These are phyloP conservation scores for Sebastes schlegelii DNA, from an alignment of 2,113 vertebrate genomes.

Conservation along the genomic window DNA sequence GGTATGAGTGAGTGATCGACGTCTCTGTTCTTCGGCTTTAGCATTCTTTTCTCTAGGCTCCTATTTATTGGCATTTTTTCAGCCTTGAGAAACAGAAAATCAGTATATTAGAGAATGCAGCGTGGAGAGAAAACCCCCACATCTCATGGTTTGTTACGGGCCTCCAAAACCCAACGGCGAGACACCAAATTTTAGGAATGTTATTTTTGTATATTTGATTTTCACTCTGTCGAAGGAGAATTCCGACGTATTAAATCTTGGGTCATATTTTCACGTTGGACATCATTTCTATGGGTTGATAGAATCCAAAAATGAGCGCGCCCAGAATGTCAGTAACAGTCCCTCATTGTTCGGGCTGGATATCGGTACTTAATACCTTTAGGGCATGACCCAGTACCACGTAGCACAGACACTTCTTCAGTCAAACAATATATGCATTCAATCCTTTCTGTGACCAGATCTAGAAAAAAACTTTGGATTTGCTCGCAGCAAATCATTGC, in stretches of 20 bases:
- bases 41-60: constrained; percentile 64
- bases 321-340: neutral
- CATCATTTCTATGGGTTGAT: neutral
- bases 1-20: constrained; percentile 73
- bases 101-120: constrained; percentile 31
- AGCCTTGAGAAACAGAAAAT: constrained; percentile 52
- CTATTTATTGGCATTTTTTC: constrained; percentile 65
- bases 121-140: neutral
- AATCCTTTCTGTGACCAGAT: neutral
- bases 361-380: neutral
- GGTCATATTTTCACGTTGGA: neutral
- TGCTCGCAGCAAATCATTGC: too few relatives aligned
- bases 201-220: neutral
- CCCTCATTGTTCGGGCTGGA: neutral
- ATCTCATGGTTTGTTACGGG: neutral
- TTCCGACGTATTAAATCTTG: neutral
- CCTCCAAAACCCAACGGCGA: neutral
- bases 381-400: neutral
- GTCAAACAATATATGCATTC: too few relatives aligned
- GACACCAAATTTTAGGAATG: neutral
- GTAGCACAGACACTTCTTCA: too few relatives aligned
- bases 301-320: neutral
- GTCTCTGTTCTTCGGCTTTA: constrained; percentile 71
- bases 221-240: neutral
- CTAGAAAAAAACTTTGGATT: neutral